Evolutionary conservation across 2,113 vertebrate genomes (phyloP).

Genomic region (Caretta caretta): DNA sequence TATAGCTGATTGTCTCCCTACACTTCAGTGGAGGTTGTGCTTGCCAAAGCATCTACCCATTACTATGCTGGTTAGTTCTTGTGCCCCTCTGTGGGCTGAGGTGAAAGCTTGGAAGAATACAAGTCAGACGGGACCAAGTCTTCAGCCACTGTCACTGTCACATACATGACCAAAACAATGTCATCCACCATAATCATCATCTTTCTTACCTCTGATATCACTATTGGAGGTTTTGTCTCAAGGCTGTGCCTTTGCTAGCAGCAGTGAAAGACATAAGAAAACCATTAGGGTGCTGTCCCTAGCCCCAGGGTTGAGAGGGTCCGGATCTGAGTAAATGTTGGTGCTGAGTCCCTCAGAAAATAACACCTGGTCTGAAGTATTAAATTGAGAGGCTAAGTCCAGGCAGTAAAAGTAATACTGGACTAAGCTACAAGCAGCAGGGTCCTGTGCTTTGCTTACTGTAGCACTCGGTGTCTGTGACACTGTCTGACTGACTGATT

Average conservation of each 20-base stretch:
- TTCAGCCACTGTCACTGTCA: neutral
- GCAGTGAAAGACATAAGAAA: fast-evolving
- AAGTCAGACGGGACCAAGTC: neutral
- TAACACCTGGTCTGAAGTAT: conserved; percentile 31
- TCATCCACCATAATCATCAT: fast-evolving
- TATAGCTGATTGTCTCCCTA: too few relatives aligned
- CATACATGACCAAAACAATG: fast-evolving
- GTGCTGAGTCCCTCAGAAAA: neutral
- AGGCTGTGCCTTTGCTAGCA: neutral
- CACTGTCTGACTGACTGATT: conserved; percentile 59
- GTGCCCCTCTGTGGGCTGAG: neutral
- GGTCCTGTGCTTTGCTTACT: conserved; percentile 42
- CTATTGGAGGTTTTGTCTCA: neutral
- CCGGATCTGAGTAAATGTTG: neutral
- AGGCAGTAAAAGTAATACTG: conserved; percentile 19
- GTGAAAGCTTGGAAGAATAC: neutral
- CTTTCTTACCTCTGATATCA: neutral
- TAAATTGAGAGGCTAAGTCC: conserved; percentile 3
- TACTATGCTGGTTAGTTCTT: neutral
- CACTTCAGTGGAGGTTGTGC: neutral
- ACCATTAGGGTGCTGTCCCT: neutral
- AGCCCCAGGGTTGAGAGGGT: neutral
- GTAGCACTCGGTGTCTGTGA: conserved; percentile 52
- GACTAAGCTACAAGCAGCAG: conserved; percentile 67
- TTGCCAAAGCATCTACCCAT: neutral